Percentiles rank a stretch among this genome's conserved stretches.
Evolutionary conservation across 2,797 vertebrate genomes (phyloP).

Genomic region (Enteromius afrohamiltoni): DNA sequence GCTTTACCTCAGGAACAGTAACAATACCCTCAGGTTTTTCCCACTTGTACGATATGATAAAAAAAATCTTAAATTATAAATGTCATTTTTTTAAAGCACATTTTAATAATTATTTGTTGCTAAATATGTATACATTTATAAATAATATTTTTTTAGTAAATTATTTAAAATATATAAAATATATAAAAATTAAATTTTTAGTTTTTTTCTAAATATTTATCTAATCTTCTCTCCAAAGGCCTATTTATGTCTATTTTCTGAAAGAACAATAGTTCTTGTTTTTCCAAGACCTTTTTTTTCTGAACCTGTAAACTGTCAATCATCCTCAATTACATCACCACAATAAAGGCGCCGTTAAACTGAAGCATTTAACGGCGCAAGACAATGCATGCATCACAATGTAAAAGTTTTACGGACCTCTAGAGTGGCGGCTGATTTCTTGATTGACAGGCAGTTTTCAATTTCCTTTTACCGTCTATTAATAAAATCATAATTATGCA

Average conservation of each 20-base stretch:
- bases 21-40: background rate
- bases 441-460: conserved; percentile 35
- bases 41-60: background rate
- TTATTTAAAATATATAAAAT: too few species aligned
- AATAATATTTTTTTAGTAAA: background rate
- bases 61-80: background rate
- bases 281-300: background rate
- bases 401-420: conserved; percentile 25
- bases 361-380: conserved; percentile 37
- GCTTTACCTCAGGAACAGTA: background rate
- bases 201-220: background rate
- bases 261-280: conserved; percentile 29
- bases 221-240: background rate
- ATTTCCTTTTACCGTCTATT: conserved; percentile 19
- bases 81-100: too few species aligned
- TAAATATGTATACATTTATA: background rate
- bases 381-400: conserved; percentile 21
- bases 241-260: conserved; percentile 9
- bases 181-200: too few species aligned
- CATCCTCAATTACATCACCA: conserved; percentile 24
- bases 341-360: conserved; percentile 11
- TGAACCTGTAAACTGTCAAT: conserved; percentile 35
- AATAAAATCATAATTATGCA: conserved; percentile 57
- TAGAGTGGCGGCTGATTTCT: conserved; percentile 37
- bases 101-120: background rate